Base-by-base conservation (phyloP, 2,113 vertebrate genomes). In the Triplophysa dalaica region DNA sequence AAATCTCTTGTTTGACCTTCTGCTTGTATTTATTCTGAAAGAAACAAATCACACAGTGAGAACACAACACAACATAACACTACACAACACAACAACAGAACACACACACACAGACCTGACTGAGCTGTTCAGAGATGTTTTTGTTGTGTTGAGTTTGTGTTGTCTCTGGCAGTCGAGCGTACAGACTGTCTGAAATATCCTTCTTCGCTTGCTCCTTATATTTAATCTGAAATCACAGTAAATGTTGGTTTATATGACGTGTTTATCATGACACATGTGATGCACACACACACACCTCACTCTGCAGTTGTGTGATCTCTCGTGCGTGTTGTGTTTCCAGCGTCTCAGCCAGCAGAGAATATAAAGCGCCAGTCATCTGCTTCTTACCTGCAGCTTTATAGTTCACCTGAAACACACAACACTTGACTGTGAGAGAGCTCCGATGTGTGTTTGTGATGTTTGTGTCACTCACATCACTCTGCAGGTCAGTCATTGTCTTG, bases 21-120 rank as follows among this genome's bases (percentile, higher is more conserved):
- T 92, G 92, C 89, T 95, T 98, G 87, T 98, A 98, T 80, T 95
- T 96, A 4, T 68, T 89, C 92, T 92, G 83, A 17, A 79, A 38
- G 6, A 22, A 48, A 70, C 52, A 50, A n/a, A 9, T 58, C 54
- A 58, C 9, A 54, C 24, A 58, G 8, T n/a, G 3, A n/a, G 19
- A 58, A 19, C n/a, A 8, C 0, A 2, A n/a, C 9, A n/a, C 16
- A 54, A 50, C 48, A 65, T 13, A 67, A 75, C 8, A 63, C 5
- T 12, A 52, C 62, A 70, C 29, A 24, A 60, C 12, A 33, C 73
- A 61, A 11, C 81, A 24, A 24, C 24, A 24, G 24, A 24, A 41
- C 54, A 58, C 13, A 38, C 80, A 61, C 41, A 16, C 61, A 80
- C 81, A 54, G 17, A 65, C 81, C 81, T 68, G 64, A 43, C 77